Evolutionary conservation across 2,888 invertebrate genomes (phyloP), one percentile per base, ranked within the genome.

Genomic region (Drosophila rubida): DNA sequence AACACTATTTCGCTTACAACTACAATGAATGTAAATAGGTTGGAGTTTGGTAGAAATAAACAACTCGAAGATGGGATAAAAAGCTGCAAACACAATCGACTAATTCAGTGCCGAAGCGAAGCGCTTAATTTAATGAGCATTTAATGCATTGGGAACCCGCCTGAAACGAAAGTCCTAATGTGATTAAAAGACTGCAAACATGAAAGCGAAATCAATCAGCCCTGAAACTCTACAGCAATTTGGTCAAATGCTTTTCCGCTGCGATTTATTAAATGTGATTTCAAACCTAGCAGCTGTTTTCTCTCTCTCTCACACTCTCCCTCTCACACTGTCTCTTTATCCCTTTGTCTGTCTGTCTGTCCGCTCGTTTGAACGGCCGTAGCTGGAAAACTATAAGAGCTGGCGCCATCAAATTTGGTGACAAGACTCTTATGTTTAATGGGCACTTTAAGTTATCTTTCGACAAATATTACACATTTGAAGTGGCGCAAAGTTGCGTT

Each of bases 161-260:
- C 32, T n/a, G 32, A 59, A 59, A 25, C 13, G 25, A 48, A 35
- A 57, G 11, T 19, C 45, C 45, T 61, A 66, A 66, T 66, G 66
- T 57, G 65, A 66, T 66, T 65, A 60, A 58, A 4, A 27, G 14
- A 9, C 54, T 45, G 8, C 39, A n/a, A 23, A 23, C 37, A 45
- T 57, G 23, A 48, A 62, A 41, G 61, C 35, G 14, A 23, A 57
- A 27, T 32, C 13, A 39, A 65, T 63, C 41, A 45, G 46, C 46
- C 23, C 37, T 3, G 37, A 57, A 27, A 27, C 27, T 27, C n/a
- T 11, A 32, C 32, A 32, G 32, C 4, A 11, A 32, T 16, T 9
- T 46, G 14, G 19, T 11, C 25, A 37, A 37, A 37, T 37, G 35
- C n/a, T 35, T n/a, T 35, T n/a, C n/a, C 5, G 4, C n/a, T 2